Evolutionary conservation across 2,888 invertebrate genomes (phyloP).

Genomic region (Polydrusus pterygomalis): DNA sequence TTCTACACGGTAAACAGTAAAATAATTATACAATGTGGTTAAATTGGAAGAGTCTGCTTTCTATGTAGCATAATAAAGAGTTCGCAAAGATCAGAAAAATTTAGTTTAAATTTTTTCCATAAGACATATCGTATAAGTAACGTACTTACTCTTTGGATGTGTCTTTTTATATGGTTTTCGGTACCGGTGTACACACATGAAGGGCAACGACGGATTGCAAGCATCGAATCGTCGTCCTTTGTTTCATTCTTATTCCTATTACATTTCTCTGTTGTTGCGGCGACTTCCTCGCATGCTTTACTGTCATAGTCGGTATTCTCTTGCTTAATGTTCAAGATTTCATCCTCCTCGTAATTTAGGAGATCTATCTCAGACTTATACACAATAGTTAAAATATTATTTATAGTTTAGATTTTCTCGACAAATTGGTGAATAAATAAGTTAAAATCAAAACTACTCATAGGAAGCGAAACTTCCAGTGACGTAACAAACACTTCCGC

Average conservation of each 20-base stretch:
- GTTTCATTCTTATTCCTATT: not conserved
- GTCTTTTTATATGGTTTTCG: not conserved
- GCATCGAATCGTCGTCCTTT: not conserved
- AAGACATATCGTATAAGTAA: too few relatives aligned
- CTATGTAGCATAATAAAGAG: too few relatives aligned
- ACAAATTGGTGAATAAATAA: too few relatives aligned
- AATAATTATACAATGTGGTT: too few relatives aligned
- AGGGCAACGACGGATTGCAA: not conserved
- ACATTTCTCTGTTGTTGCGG: not conserved
- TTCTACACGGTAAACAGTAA: too few relatives aligned
- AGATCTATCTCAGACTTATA: not conserved
- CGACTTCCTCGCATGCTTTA: not conserved
- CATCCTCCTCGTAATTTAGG: not conserved
- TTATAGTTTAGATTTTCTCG: too few relatives aligned
- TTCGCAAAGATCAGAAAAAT: too few relatives aligned
- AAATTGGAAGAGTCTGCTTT: too few relatives aligned
- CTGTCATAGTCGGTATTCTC: not conserved
- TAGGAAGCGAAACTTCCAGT: too few relatives aligned
- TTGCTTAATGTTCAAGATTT: not conserved
- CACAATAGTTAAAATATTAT: not conserved
- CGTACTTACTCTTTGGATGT: slow-evolving; percentile 1
- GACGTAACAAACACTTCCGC: too few relatives aligned
- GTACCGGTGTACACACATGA: not conserved
- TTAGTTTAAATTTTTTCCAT: too few relatives aligned
- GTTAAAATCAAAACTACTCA: too few relatives aligned